These are phyloP conservation scores for Gastracanthus pulcherrimus DNA, from an alignment of 2,888 invertebrate species.

Conservation along the genomic window DNA sequence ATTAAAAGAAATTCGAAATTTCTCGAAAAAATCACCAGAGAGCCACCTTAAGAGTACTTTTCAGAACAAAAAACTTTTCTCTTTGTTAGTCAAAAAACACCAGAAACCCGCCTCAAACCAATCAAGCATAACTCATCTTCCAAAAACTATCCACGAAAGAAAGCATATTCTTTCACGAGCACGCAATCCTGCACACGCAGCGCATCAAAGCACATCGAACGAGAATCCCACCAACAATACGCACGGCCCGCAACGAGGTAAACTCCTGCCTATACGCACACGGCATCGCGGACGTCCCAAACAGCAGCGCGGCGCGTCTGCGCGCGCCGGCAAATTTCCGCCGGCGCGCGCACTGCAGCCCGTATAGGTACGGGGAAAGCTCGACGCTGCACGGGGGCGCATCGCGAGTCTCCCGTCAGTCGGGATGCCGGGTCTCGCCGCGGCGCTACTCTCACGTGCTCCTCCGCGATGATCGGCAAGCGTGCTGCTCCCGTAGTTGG, in stretches of 20 bases:
- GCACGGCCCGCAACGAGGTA: not conserved
- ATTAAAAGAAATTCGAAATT: too few species aligned
- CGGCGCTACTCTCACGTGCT: conserved; percentile 68
- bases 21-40: too few species aligned
- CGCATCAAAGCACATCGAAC: too few species aligned
- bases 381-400: not conserved
- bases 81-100: too few species aligned
- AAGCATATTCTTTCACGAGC: too few species aligned
- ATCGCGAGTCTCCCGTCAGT: conserved; percentile 67
- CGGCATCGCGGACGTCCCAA: not conserved
- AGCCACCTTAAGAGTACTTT: too few species aligned
- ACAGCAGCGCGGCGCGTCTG: conserved; percentile 56
- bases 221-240: too few species aligned
- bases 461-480: conserved; percentile 53
- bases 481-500: conserved; percentile 42
- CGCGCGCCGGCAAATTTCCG: conserved; percentile 57
- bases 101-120: too few species aligned
- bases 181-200: too few species aligned
- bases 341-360: not conserved
- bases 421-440: conserved; percentile 75
- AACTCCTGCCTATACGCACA: not conserved
- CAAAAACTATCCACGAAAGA: too few species aligned
- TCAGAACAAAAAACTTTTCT: too few species aligned
- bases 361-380: not conserved
- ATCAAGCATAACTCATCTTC: too few species aligned